Evolutionary conservation across 2,888 invertebrate genomes (phyloP).

Genomic region (Aphodius sticticus): DNA sequence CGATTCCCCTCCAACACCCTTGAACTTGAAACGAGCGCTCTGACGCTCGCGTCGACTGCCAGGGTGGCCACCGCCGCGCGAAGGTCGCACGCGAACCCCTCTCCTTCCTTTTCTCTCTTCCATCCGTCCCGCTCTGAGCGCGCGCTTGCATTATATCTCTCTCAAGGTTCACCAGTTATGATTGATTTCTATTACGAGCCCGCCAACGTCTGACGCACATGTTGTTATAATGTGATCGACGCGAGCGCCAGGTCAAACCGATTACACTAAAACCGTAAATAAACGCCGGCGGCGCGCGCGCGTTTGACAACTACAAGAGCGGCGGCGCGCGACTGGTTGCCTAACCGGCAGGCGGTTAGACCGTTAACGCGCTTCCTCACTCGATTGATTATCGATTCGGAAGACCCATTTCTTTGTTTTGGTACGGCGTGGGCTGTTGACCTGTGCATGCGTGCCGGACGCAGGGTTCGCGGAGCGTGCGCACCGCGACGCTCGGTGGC

Average conservation of each 20-base stretch:
- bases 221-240: constrained; percentile 4
- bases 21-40: constrained; percentile 57
- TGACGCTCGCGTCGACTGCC: constrained; percentile 43
- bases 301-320: constrained; percentile 38
- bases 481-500: constrained; percentile 34
- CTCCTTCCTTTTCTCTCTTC: constrained; percentile 5
- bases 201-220: constrained; percentile 4
- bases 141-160: constrained; percentile 17
- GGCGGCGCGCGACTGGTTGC: constrained; percentile 37
- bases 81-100: constrained; percentile 40
- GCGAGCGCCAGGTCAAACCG: constrained; percentile 4
- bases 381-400: constrained; percentile 19
- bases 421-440: constrained; percentile 47
- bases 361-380: constrained; percentile 9
- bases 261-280: neutral
- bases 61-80: constrained; percentile 38
- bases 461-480: constrained; percentile 45
- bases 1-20: constrained; percentile 61
- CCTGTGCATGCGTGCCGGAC: constrained; percentile 44
- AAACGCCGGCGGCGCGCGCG: constrained; percentile 35
- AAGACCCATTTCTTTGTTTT: constrained; percentile 37
- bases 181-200: constrained; percentile 14
- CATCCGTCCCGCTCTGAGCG: constrained; percentile 26
- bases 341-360: constrained; percentile 35
- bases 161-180: constrained; percentile 18